Evolutionary conservation across 2,797 vertebrate genomes (phyloP).

Genomic region (Arnoldichthys spilopterus): DNA sequence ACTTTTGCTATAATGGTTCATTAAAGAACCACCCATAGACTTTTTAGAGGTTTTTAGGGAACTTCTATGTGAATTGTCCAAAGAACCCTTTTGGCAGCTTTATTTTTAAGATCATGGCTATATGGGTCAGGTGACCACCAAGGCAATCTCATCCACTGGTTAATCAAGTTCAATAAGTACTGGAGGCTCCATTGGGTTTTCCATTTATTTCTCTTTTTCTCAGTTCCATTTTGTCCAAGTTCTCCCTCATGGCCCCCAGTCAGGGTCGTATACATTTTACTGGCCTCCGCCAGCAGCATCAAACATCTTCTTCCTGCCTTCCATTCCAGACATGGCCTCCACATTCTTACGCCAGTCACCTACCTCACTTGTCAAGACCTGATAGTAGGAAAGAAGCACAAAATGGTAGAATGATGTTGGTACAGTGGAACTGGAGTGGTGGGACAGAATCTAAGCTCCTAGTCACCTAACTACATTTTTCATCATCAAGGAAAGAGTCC

Average conservation of each 20-base stretch:
- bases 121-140: background rate
- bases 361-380: constrained; percentile 80
- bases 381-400: background rate
- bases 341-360: constrained; percentile 86
- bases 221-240: background rate
- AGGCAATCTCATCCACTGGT: background rate
- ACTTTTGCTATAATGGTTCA: background rate
- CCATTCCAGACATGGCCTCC: constrained; percentile 86
- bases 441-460: no score
- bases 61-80: background rate
- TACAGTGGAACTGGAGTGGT: background rate
- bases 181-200: background rate
- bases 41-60: background rate
- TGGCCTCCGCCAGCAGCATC: constrained; percentile 76
- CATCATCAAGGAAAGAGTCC: no score
- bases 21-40: background rate
- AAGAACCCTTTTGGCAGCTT: no score
- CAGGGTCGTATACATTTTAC: constrained; percentile 57
- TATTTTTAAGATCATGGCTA: background rate
- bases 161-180: background rate
- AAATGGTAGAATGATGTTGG: background rate
- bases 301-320: constrained; percentile 86
- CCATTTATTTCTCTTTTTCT: background rate
- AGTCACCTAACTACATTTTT: no score
- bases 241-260: background rate